These are phyloP conservation scores for Chionodraco myersi DNA, from an alignment of 2,113 vertebrate species.

Conservation along the genomic window DNA sequence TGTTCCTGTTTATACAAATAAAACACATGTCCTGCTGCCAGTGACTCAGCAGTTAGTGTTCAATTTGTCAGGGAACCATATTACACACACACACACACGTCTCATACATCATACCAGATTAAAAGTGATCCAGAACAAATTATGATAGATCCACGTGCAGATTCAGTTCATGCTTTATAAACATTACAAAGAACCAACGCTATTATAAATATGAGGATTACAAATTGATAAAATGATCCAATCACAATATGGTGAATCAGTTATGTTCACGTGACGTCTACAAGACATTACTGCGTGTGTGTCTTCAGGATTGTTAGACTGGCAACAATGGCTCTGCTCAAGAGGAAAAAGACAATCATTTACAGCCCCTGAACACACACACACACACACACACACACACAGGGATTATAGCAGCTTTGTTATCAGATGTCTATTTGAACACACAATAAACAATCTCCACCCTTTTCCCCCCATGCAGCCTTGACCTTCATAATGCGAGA, in stretches of 20 bases:
- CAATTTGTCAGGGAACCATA: background rate
- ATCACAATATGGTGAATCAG: background rate
- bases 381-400: constrained; percentile 15
- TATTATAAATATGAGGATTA: background rate
- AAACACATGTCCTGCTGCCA: constrained; percentile 28
- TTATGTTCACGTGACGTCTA: too few species aligned
- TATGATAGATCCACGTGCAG: background rate
- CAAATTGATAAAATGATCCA: background rate
- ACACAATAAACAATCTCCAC: constrained; percentile 31
- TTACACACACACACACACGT: background rate
- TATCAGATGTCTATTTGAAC: constrained; percentile 41
- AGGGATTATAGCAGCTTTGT: constrained; percentile 18
- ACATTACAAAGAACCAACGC: background rate
- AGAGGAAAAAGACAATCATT: constrained; percentile 55
- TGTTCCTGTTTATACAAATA: constrained; percentile 29
- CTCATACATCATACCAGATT: too few species aligned
- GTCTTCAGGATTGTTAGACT: constrained; percentile 7
- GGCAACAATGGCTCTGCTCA: constrained; percentile 32
- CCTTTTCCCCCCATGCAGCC: background rate
- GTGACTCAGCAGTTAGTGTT: constrained; percentile 39
- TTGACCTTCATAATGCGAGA: background rate
- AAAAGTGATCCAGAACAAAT: background rate
- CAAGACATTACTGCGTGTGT: background rate
- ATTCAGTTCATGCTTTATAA: background rate
- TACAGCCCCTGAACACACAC: constrained; percentile 27